Evolutionary conservation across 2,888 invertebrate species (phyloP).

Genomic region (Polyploca ridens): DNA sequence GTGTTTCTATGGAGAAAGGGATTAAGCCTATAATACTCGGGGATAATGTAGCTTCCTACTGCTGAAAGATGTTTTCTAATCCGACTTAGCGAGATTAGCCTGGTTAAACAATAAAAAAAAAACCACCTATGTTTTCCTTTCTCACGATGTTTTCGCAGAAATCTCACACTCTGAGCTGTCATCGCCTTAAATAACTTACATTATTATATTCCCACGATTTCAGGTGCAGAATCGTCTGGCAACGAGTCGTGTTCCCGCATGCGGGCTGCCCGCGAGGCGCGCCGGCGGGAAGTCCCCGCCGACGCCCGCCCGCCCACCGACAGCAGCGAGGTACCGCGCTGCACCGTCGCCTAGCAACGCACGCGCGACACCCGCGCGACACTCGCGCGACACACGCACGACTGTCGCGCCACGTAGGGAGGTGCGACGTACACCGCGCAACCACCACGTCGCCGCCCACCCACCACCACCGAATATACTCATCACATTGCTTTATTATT

Average conservation of each 20-base stretch:
- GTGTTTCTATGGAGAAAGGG: too few relatives aligned
- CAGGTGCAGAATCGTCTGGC: slow-evolving; percentile 73
- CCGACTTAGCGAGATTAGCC: too few relatives aligned
- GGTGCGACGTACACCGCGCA: slow-evolving; percentile 46
- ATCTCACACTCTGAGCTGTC: too few relatives aligned
- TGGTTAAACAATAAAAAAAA: too few relatives aligned
- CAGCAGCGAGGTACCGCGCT: slow-evolving; percentile 82
- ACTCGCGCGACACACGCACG: slow-evolving; percentile 21
- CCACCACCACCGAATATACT: not conserved
- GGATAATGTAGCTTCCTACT: too few relatives aligned
- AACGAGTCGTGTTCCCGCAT: slow-evolving; percentile 78
- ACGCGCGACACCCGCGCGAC: slow-evolving; percentile 21
- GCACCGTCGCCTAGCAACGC: slow-evolving; percentile 61
- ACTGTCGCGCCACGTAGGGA: slow-evolving; percentile 26
- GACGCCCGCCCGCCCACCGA: slow-evolving; percentile 72
- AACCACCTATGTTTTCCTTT: too few relatives aligned
- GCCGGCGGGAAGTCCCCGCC: slow-evolving; percentile 74
- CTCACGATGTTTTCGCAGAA: too few relatives aligned
- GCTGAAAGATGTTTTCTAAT: too few relatives aligned
- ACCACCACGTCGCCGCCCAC: slow-evolving; percentile 25
- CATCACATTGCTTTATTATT: not conserved
- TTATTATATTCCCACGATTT: not conserved
- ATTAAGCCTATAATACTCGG: too few relatives aligned
- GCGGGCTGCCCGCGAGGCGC: slow-evolving; percentile 74
- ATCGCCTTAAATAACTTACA: too few relatives aligned